These are phyloP conservation scores for Chionodraco myersi DNA, from an alignment of 2,113 vertebrate genomes.

Conservation along the genomic window DNA sequence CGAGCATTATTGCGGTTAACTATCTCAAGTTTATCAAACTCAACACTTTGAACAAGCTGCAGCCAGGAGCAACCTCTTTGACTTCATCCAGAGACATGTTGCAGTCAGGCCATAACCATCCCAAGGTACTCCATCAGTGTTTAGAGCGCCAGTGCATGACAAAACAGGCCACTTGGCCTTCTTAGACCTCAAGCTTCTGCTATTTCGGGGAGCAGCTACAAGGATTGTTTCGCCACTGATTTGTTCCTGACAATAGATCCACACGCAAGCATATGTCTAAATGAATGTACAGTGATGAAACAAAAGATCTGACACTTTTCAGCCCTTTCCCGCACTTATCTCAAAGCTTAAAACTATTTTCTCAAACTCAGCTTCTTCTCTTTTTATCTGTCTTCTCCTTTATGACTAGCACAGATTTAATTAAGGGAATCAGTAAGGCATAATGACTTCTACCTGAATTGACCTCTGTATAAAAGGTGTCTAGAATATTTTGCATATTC, in stretches of 20 bases:
- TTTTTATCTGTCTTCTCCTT: slow-evolving; percentile 54
- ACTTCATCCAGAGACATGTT: slow-evolving; percentile 45
- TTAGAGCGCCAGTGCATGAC: slow-evolving; percentile 52
- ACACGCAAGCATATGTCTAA: slow-evolving; percentile 22
- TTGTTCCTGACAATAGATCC: slow-evolving; percentile 34
- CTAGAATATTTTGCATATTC: slow-evolving; percentile 53
- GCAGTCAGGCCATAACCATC: slow-evolving; percentile 32
- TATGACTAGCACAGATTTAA: slow-evolving; percentile 62
- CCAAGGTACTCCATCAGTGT: slow-evolving; percentile 31
- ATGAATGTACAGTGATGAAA: slow-evolving; percentile 24
- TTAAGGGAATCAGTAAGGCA: slow-evolving; percentile 55
- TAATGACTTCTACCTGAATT: slow-evolving; percentile 60
- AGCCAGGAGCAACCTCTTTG: slow-evolving; percentile 37
- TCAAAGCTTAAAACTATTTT: slow-evolving; percentile 47
- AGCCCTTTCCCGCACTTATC: slow-evolving; percentile 39
- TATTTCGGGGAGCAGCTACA: slow-evolving; percentile 40
- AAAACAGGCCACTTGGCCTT: slow-evolving; percentile 49
- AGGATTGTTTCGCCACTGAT: slow-evolving; percentile 33
- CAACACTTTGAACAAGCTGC: slow-evolving; percentile 42
- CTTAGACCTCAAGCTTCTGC: slow-evolving; percentile 49
- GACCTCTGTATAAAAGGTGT: slow-evolving; percentile 44
- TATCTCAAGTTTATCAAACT: slow-evolving; percentile 54
- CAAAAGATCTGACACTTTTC: slow-evolving; percentile 24
- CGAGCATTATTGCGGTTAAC: slow-evolving; percentile 36
- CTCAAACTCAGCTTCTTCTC: slow-evolving; percentile 46